Percentiles rank a stretch among this genome's conserved stretches.
Conservation (phyloP, 2,888 invertebrate species). For the Xylota sylvarum region DNA sequence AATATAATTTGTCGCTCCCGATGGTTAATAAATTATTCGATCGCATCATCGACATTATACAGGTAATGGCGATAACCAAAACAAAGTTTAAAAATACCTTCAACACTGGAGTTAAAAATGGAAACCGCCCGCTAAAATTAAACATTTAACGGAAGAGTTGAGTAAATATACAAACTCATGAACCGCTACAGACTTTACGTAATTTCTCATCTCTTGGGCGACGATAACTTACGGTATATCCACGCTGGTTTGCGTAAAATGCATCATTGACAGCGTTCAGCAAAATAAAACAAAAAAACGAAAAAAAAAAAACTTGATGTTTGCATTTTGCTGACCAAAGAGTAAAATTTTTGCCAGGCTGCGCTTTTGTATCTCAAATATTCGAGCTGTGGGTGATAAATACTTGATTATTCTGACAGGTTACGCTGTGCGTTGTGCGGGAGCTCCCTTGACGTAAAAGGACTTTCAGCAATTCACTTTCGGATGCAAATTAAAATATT, state of each 20-base stretch:
- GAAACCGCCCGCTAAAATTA: constrained; percentile 18
- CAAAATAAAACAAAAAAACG: too few species aligned
- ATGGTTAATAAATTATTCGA: constrained; percentile 15
- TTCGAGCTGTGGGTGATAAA: neutral
- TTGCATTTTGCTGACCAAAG: neutral
- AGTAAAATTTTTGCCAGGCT: neutral
- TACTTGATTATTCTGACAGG: constrained; percentile 19
- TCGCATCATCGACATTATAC: constrained; percentile 1
- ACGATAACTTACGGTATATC: constrained; percentile 20
- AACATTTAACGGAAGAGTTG: constrained; percentile 20
- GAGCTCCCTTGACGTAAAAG: constrained; percentile 19
- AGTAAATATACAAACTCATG: constrained; percentile 14
- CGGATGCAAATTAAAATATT: neutral
- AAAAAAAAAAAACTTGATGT: neutral
- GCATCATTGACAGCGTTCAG: neutral
- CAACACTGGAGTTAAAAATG: constrained; percentile 15
- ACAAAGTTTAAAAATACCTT: constrained; percentile 27
- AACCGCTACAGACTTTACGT: neutral
- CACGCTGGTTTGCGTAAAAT: neutral
- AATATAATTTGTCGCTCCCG: constrained; percentile 14
- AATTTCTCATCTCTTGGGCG: constrained; percentile 8
- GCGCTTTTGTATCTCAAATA: neutral
- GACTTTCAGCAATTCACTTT: neutral
- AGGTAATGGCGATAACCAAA: constrained; percentile 23
- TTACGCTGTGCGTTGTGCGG: constrained; percentile 16